Evolutionary conservation across 1,140 invertebrate species (phyloP), one percentile per base, ranked within the genome.

Genomic region (Megalopta genalis): DNA sequence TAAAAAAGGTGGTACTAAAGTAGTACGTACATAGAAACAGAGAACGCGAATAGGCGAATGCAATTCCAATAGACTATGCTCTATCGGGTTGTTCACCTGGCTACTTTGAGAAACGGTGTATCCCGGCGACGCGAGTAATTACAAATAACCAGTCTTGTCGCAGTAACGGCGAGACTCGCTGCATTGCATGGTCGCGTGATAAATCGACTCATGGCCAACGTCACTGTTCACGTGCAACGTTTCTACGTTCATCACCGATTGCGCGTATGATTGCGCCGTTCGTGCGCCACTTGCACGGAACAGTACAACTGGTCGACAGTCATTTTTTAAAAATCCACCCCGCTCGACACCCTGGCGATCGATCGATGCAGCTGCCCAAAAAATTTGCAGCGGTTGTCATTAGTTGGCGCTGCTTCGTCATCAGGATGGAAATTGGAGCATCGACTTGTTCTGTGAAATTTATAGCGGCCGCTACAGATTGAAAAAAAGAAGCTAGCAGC

Each of bases 71-170:
- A 87, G 84, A 85, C 73, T 77, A n/a, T n/a, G 84, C 73, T 81
- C 52, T 68, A 49, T 83, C 46, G 67, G 49, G 54, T 57, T 39
- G 79, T 73, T 60, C 72, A 63, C 63, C 74, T 60, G 72, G 82
- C 74, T 71, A 60, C 63, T 82, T 85, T 83, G 85, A 87, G 86
- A 85, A 86, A 86, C 79, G 80, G 83, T 59, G 68, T 59, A 75
- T 42, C 42, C 78, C 77, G 63, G 72, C 77, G 83, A 73, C 62
- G 59, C 86, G 69, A 87, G 83, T 87, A 85, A 87, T 87, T 87
- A 87, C 85, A 85, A 85, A 85, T 87, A 87, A 87, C 86, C 72
- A 81, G 85, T 82, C 78, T 79, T 60, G 79, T 81, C 81, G 77
- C 67, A 78, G 62, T 65, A 23, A 60, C 72, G 65, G 77, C 72